These are phyloP conservation scores for Chaetodon trifasciatus DNA, from an alignment of 2,797 vertebrate genomes.

Conservation along the genomic window DNA sequence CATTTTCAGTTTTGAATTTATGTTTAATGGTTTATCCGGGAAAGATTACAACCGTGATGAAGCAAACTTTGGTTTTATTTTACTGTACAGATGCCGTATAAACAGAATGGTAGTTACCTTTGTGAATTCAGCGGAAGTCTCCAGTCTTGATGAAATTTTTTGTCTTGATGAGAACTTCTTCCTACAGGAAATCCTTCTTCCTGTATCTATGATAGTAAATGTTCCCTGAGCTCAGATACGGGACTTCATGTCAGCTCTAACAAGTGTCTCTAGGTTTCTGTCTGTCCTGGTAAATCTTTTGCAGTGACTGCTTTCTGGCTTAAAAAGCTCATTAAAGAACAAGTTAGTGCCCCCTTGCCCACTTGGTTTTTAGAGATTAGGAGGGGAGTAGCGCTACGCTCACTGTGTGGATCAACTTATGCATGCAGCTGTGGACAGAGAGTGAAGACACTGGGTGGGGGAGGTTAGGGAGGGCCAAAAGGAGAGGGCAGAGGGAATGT, in stretches of 20 bases:
- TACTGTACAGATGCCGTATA: not conserved
- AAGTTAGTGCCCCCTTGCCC: not conserved
- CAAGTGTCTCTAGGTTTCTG: conserved; percentile 7
- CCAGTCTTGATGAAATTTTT: not conserved
- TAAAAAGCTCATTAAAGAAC: conserved; percentile 46
- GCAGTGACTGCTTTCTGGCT: conserved; percentile 11
- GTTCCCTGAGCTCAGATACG: not conserved
- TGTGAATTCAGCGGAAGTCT: not conserved
- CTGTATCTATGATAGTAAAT: not conserved
- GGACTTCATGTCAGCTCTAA: not conserved
- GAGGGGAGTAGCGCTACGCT: not conserved
- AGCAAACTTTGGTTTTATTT: not conserved
- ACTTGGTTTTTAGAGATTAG: conserved; percentile 8
- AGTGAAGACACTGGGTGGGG: conserved; percentile 38
- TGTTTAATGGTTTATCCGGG: not conserved
- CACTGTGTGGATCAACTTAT: conserved; percentile 22
- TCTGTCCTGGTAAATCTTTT: conserved; percentile 25
- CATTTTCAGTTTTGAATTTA: not conserved
- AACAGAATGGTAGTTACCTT: not conserved
- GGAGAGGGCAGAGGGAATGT: conserved; percentile 28
- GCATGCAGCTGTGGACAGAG: conserved; percentile 51
- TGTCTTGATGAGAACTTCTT: not conserved
- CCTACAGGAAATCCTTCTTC: not conserved
- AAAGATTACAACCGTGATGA: not conserved
- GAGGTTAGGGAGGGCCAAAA: conserved; percentile 23